Evolutionary conservation across 2,113 vertebrate species (phyloP), one percentile per base, ranked within the genome.

Genomic region (Cynocephalus volans): DNA sequence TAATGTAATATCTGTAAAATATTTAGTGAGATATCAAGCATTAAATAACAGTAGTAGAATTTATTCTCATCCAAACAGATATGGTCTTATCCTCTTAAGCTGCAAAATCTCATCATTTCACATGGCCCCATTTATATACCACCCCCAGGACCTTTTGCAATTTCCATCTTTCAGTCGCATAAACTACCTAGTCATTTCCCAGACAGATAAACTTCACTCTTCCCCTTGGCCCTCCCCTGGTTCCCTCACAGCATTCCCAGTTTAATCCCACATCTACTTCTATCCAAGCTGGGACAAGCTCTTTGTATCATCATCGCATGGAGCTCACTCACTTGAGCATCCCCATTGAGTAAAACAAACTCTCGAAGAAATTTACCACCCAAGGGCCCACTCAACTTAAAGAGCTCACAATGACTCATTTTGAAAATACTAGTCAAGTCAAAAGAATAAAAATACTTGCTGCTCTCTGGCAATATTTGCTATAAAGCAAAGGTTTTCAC

Each of bases 391-490:
- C 21, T 58, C 56, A 52, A 54, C 52, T 92, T 73, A 54, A 75
- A 92, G 36, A 86, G 14, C 28, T 80, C 83, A 69, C 62, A 97
- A 73, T 77, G 26, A 80, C 48, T 90, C 54, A 31, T 13, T 87
- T 82, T 56, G 24, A 88, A 90, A 96, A 87, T 33, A 94, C 4
- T 67, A 17, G 23, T 84, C 81, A 72, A 82, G 85, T 82, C 80
- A 97, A 83, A 95, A 56, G 24, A 83, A 80, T 67, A 83, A 90
- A 92, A 96, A 86, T 89, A 81, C 14, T 88, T 95, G 64, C 72
- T 92, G 45, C 17, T 91, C 95, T 89, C 73, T 64, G 33, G 9
- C 73, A 95, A 91, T 75, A 81, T 77, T 85, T 54, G 18, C 60
- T 84, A 62, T 45, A 77, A 92, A 91, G 88, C 31, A 81, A 91